Percentiles rank a stretch among this genome's conserved stretches.
Conservation (phyloP, 2,113 vertebrate genomes). For the Misgurnus anguillicaudatus region DNA sequence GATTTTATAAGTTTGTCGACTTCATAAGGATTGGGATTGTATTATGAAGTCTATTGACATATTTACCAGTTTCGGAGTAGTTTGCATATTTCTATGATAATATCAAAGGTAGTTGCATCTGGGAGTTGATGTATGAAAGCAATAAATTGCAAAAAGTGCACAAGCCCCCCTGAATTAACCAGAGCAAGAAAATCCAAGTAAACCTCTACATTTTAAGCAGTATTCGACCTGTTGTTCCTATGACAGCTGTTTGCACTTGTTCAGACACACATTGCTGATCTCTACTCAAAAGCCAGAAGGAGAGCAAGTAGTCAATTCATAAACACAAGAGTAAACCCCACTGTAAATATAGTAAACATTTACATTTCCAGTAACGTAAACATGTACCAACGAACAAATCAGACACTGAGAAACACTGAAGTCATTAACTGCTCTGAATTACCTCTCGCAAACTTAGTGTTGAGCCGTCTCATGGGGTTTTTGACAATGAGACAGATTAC, state of each 20-base stretch:
- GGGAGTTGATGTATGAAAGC: no score
- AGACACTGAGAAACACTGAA: not conserved
- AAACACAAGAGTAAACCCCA: constrained; percentile 40
- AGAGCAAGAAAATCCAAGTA: not conserved
- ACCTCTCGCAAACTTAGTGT: not conserved
- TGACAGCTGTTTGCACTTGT: constrained; percentile 8
- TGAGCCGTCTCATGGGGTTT: not conserved
- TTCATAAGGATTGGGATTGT: no score
- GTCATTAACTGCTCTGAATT: constrained; percentile 10
- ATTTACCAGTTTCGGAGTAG: no score
- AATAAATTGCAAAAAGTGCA: not conserved
- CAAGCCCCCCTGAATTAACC: not conserved
- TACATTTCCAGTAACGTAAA: constrained; percentile 38
- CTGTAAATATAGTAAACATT: constrained; percentile 42
- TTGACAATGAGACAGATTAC: not conserved
- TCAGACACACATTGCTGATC: constrained; percentile 18
- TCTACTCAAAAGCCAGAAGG: constrained; percentile 6
- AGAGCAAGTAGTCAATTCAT: constrained; percentile 32
- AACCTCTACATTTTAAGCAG: no score
- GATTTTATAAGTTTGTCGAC: no score
- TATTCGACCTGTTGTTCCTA: not conserved
- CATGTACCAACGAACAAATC: not conserved
- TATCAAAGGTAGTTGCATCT: no score
- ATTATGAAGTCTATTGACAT: no score
- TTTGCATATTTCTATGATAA: no score